These are phyloP conservation scores for Mormyrus proboscirostris DNA, from an alignment of 2,797 vertebrate genomes.

Conservation along the genomic window DNA sequence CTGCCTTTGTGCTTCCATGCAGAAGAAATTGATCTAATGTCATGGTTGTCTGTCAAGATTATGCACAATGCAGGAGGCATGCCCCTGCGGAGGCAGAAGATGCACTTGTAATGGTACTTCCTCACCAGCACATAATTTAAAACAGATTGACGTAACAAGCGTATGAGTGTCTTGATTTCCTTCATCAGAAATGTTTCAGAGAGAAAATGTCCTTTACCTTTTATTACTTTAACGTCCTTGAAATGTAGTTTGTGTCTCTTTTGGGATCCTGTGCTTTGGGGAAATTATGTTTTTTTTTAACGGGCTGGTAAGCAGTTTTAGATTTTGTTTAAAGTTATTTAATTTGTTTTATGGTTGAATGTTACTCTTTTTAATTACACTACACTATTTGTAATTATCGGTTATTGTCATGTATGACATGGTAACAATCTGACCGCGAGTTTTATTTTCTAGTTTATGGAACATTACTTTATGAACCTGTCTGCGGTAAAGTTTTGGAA, in stretches of 20 bases:
- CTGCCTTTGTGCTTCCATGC: not conserved
- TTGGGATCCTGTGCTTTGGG: not conserved
- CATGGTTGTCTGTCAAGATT: not conserved
- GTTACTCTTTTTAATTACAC: not conserved
- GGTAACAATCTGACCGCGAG: not conserved
- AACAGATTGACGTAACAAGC: not conserved
- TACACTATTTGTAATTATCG: not conserved
- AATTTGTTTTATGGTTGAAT: not conserved
- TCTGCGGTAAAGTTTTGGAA: not conserved
- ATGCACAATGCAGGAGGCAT: not conserved
- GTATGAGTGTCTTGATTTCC: not conserved
- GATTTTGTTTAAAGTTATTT: not conserved
- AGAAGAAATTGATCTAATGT: not conserved
- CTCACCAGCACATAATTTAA: not conserved
- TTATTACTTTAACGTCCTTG: not conserved
- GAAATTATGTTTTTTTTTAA: not conserved
- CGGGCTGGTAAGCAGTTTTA: not conserved
- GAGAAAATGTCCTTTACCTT: not conserved
- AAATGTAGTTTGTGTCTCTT: not conserved
- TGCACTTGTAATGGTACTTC: not conserved
- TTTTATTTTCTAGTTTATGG: not conserved
- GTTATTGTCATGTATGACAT: not conserved
- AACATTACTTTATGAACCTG: not conserved
- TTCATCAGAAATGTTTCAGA: not conserved
- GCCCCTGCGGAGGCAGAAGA: not conserved